Percentiles rank a stretch among this genome's conserved stretches.
phyloP scores from a whole-genome alignment of 2,888 invertebrate species.

The Priocnemis perturbator region DNA sequence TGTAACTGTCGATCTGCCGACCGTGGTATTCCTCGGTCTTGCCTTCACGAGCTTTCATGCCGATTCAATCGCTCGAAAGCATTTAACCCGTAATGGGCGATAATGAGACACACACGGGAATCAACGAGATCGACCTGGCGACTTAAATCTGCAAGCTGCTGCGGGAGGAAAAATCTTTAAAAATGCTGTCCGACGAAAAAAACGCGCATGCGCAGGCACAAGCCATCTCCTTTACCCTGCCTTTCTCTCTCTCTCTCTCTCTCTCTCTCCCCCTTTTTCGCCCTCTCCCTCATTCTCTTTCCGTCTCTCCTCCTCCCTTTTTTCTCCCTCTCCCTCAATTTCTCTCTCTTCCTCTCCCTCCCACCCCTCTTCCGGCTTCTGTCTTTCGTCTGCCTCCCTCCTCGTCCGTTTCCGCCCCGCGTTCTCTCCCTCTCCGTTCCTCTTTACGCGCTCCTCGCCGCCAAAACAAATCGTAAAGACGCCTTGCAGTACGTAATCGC shows the following conservation, averaged over 20 bases:
- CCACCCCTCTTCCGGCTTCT: conserved; percentile 17
- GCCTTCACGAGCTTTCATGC: too few species aligned
- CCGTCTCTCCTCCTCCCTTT: conserved; percentile 21
- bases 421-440: conserved; percentile 25
- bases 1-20: too few species aligned
- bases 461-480: conserved; percentile 72
- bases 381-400: conserved; percentile 7
- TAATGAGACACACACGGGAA: conserved; percentile 46
- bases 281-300: conserved; percentile 35
- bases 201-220: conserved; percentile 65
- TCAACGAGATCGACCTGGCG: conserved; percentile 59
- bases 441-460: conserved; percentile 55
- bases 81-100: conserved; percentile 7
- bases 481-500: conserved; percentile 52
- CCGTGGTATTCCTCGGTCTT: too few species aligned
- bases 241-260: conserved; percentile 30
- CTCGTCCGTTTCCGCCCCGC: conserved; percentile 20
- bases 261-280: conserved; percentile 23
- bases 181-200: conserved; percentile 70
- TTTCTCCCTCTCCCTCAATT: conserved; percentile 4
- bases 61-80: not conserved
- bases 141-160: conserved; percentile 59
- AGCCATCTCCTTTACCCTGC: conserved; percentile 48
- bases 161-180: conserved; percentile 70
- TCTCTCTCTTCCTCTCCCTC: conserved; percentile 22